phyloP scores from a whole-genome alignment of 2,888 invertebrate genomes.

The Autographa pulchrina region DNA sequence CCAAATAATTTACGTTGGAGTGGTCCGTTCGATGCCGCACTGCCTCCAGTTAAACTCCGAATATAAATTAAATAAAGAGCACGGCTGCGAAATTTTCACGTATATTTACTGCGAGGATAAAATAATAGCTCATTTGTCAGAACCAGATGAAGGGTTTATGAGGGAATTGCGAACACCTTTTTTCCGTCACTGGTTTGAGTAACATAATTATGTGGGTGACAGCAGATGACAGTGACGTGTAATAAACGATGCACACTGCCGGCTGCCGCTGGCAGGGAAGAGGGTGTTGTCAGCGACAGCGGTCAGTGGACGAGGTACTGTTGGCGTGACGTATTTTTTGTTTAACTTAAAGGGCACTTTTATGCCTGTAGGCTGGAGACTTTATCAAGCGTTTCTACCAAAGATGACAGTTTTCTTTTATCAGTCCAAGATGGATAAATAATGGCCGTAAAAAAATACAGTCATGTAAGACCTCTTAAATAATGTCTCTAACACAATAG shows the following conservation, averaged over 20 bases:
- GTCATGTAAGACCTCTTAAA: not conserved
- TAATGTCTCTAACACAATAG: not conserved
- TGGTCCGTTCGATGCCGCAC: slow-evolving; percentile 8
- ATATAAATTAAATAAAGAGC: slow-evolving; percentile 45
- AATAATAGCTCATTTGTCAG: slow-evolving; percentile 60
- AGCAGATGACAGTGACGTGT: slow-evolving; percentile 8
- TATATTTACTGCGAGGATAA: slow-evolving; percentile 46
- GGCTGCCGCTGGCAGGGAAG: not conserved
- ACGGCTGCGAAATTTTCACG: slow-evolving; percentile 36
- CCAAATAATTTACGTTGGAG: slow-evolving; percentile 11
- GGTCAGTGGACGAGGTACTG: not conserved
- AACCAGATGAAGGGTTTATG: slow-evolving; percentile 41
- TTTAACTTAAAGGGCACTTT: not conserved
- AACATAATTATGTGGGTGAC: slow-evolving; percentile 28
- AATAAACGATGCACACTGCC: slow-evolving; percentile 11
- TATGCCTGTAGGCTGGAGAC: not conserved
- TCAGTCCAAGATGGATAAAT: too few species aligned
- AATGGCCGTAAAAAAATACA: too few species aligned
- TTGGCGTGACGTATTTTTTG: not conserved
- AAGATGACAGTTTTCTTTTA: not conserved
- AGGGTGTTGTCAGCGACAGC: not conserved
- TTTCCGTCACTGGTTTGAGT: slow-evolving; percentile 42
- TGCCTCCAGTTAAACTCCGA: slow-evolving; percentile 21
- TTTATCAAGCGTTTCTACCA: not conserved
- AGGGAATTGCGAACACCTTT: slow-evolving; percentile 44